Percentiles rank a stretch among this genome's conserved stretches.
Evolutionary conservation across 2,113 vertebrate species (phyloP).

Genomic region (Tympanuchus pallidicinctus): DNA sequence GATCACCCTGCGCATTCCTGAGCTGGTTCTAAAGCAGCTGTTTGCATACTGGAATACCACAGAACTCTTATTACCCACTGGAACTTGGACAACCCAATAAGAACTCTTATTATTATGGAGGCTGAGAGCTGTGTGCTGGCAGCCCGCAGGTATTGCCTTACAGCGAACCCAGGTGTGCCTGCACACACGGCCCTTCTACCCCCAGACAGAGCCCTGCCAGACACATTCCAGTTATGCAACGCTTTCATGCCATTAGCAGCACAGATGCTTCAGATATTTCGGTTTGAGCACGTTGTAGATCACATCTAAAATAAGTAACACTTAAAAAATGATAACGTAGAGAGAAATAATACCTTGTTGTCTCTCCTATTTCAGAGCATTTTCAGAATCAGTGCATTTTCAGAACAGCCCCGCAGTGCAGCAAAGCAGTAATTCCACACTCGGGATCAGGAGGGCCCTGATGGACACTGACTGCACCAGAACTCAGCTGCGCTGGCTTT

Average conservation of each 20-base stretch:
- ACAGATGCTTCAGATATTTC: neutral
- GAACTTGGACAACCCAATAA: too few species aligned
- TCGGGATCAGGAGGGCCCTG: neutral
- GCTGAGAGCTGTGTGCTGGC: neutral
- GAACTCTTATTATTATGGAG: too few species aligned
- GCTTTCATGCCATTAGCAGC: neutral
- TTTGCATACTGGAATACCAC: neutral
- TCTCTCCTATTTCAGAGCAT: neutral
- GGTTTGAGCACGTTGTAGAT: neutral
- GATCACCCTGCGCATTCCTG: rapidly evolving
- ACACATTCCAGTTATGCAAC: neutral
- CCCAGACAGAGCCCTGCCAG: neutral
- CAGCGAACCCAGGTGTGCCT: neutral
- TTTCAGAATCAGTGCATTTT: neutral
- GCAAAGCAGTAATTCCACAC: neutral
- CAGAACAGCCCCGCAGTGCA: neutral
- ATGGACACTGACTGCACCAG: neutral
- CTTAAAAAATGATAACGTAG: neutral
- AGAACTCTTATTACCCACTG: neutral
- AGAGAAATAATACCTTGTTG: neutral
- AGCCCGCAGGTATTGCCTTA: neutral
- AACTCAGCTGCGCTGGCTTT: rapidly evolving
- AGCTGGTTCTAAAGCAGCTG: neutral
- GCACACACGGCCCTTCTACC: neutral
- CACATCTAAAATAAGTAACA: neutral